Percentiles rank a stretch among this genome's conserved stretches.
Conservation (phyloP, 1,140 invertebrate genomes). For the Oscheius sp. region DNA sequence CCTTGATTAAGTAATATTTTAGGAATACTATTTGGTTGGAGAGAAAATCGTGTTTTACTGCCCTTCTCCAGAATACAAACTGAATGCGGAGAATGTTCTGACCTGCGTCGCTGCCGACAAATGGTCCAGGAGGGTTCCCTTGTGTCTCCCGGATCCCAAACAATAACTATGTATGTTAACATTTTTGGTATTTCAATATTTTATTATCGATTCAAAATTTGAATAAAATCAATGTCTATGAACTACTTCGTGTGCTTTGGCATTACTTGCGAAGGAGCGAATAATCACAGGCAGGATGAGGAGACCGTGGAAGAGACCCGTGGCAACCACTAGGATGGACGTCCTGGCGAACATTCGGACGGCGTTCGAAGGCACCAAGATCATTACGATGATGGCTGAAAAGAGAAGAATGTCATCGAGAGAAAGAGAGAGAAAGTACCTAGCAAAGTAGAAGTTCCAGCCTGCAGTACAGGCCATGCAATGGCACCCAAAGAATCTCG, state of each 20-base stretch:
- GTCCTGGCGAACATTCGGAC: constrained; percentile 60
- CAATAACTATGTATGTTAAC: not conserved
- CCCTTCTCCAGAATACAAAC: constrained; percentile 70
- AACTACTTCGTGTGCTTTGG: constrained; percentile 20
- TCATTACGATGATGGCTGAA: constrained; percentile 48
- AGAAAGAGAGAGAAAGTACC: constrained; percentile 30
- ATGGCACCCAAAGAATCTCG: constrained; percentile 58
- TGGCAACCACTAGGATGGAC: constrained; percentile 54
- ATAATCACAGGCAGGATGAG: constrained; percentile 59
- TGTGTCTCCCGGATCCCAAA: constrained; percentile 52
- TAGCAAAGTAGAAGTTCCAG: constrained; percentile 55
- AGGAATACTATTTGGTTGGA: constrained; percentile 75
- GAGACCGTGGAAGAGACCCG: constrained; percentile 58
- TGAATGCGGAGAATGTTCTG: constrained; percentile 74
- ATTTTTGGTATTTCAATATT: not conserved
- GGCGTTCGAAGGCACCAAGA: constrained; percentile 57
- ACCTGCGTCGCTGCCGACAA: constrained; percentile 76
- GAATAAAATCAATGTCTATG: not conserved
- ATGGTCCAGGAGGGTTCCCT: constrained; percentile 78
- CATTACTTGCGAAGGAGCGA: constrained; percentile 51
- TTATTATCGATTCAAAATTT: not conserved
- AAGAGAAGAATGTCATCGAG: not conserved
- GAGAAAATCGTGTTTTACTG: constrained; percentile 82
- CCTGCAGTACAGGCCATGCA: constrained; percentile 60
- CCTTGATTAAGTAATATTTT: no score